Percentiles rank a stretch among this genome's conserved stretches.
Conservation (phyloP, 2,113 vertebrate species). For the Antechinus stuartii region DNA sequence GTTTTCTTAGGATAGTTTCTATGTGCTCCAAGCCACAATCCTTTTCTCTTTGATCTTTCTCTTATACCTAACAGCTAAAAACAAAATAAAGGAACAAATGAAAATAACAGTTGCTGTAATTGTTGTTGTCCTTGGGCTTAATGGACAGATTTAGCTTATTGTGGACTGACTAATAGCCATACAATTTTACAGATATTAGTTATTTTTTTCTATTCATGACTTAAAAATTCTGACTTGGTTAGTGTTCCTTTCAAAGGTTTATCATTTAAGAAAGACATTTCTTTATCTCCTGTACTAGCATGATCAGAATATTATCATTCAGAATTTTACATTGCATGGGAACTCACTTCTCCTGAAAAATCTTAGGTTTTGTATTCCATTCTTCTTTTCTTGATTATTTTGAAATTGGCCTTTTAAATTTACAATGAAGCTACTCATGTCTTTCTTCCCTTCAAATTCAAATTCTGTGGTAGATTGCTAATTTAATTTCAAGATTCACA, state of each 20-base stretch:
- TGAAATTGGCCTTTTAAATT: neutral
- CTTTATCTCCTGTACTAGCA: too few relatives aligned
- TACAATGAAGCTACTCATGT: neutral
- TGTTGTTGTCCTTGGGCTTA: neutral
- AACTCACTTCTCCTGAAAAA: neutral
- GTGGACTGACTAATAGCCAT: neutral
- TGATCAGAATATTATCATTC: neutral
- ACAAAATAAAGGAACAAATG: neutral
- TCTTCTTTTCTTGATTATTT: neutral
- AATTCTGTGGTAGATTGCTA: neutral
- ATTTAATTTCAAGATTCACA: neutral
- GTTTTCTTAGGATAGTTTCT: neutral
- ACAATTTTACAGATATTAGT: neutral
- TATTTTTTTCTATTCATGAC: neutral
- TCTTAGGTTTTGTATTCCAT: neutral
- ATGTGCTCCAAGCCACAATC: neutral
- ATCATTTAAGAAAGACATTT: too few relatives aligned
- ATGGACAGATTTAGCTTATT: neutral
- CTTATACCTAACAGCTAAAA: neutral
- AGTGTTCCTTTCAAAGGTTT: neutral
- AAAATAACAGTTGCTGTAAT: neutral
- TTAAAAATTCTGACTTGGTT: neutral
- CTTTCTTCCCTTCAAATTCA: neutral
- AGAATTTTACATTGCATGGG: neutral
- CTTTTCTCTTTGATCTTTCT: neutral